Evolutionary conservation across 1,140 invertebrate species (phyloP).

Genomic region (Rhynchophorus ferrugineus): DNA sequence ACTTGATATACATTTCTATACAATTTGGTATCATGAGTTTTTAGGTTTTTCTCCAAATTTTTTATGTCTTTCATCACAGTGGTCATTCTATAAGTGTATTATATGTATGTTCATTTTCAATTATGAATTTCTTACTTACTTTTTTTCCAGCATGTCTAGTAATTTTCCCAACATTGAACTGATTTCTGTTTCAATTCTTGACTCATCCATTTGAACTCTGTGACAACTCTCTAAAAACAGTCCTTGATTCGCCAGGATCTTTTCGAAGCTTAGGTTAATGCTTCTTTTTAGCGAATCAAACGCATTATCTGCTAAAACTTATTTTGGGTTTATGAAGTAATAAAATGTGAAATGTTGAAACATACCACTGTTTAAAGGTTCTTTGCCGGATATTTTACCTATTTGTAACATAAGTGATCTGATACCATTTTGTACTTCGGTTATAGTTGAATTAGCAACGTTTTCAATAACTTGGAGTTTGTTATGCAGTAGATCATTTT

Average conservation of each 20-base stretch:
- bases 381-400: slow-evolving; percentile 33
- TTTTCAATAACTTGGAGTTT: slow-evolving; percentile 44
- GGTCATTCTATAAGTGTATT: slow-evolving; percentile 24
- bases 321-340: background rate
- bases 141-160: slow-evolving; percentile 49
- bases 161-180: slow-evolving; percentile 50
- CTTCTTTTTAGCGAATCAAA: slow-evolving; percentile 27
- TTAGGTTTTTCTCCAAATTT: slow-evolving; percentile 33
- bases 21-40: slow-evolving; percentile 30
- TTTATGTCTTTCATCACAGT: slow-evolving; percentile 33
- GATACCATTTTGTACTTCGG: slow-evolving; percentile 49
- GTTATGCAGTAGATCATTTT: slow-evolving; percentile 43
- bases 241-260: slow-evolving; percentile 49
- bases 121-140: slow-evolving; percentile 39
- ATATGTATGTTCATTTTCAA: background rate
- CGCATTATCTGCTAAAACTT: background rate
- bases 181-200: slow-evolving; percentile 46
- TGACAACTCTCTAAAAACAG: slow-evolving; percentile 53
- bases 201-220: slow-evolving; percentile 51
- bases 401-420: slow-evolving; percentile 40
- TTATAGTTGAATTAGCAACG: slow-evolving; percentile 46
- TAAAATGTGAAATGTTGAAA: background rate
- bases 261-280: slow-evolving; percentile 44
- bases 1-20: slow-evolving; percentile 25
- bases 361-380: slow-evolving; percentile 5